Evolutionary conservation across 1,140 invertebrate genomes (phyloP).

Genomic region (Triops cancriformis): DNA sequence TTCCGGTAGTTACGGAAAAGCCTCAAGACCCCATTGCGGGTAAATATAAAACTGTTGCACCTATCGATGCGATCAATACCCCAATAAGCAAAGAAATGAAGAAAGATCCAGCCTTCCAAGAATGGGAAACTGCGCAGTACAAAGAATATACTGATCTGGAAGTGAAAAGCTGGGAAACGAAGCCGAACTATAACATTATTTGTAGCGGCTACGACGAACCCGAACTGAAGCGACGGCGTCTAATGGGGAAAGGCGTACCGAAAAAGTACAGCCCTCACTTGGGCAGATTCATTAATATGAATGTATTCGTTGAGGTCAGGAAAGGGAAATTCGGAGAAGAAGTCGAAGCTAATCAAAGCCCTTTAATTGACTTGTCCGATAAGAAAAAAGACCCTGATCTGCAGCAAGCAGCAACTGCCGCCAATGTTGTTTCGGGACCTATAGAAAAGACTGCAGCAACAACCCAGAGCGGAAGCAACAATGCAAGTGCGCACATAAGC

Average conservation of each 20-base stretch:
- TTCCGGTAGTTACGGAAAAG: neutral
- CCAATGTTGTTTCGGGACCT: neutral
- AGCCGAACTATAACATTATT: neutral
- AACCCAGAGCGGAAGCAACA: neutral
- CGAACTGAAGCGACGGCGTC: neutral
- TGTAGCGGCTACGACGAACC: neutral
- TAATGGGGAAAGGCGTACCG: neutral
- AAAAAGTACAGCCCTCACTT: neutral
- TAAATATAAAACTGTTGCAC: constrained; percentile 15
- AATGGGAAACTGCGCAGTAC: constrained; percentile 22
- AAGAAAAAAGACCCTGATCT: neutral
- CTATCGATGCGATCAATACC: constrained; percentile 20
- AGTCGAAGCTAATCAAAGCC: neutral
- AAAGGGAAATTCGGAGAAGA: neutral
- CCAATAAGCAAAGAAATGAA: neutral
- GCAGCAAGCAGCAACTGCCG: neutral
- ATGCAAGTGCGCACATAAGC: neutral
- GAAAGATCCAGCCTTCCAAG: constrained; percentile 24
- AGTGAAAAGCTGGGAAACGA: neutral
- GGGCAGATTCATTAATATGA: neutral
- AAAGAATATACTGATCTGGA: constrained; percentile 22
- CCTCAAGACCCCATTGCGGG: neutral
- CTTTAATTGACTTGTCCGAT: neutral
- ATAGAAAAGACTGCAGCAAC: neutral
- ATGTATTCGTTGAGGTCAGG: neutral